Evolutionary conservation across 2,797 vertebrate species (phyloP), one percentile per base, ranked within the genome.

Genomic region (Lutjanus campechanus): DNA sequence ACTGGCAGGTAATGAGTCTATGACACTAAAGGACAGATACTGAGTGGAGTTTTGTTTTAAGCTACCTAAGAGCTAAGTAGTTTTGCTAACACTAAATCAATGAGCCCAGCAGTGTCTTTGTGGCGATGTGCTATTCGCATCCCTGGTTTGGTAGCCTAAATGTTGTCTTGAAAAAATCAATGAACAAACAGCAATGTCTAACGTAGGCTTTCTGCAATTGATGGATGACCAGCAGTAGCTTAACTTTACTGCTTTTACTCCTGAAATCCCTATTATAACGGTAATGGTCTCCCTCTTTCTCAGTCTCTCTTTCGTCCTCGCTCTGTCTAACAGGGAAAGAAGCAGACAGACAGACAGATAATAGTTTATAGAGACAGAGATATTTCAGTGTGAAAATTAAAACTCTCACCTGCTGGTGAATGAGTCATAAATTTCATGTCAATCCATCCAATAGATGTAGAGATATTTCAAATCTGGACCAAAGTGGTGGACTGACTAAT

Each of bases 91-190:
- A 76, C 44, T 72, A 66, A 81, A 76, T 82, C 75, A 63, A 62
- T 76, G 58, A 65, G 41, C 44, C 12, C 44, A 59, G 64, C 44
- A 66, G 40, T 72, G 58, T 60, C 54, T 73, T 20, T 74, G 43
- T 58, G 72, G 15, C 25, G 71, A 81, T 66, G 78, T 63, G 12
- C 46, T 46, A 64, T 71, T 83, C 8, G 1, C 20, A 64, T 58
- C 56, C 11, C 8, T 15, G 62, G 46, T 63, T 75, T 53, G 41
- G 70, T 40, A 60, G 58, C 43, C 40, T 53, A 65, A 73, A 67
- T 65, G 40, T 5, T 76, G 63, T 83, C 51, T 59, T 66, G 46
- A 40, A 73, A 73, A 79, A 76, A 69, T 81, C 77, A 84, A 78
- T 77, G 67, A 68, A 65, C n/a, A 82, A 79, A 82, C 29, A 64